Base-by-base conservation (phyloP, 2,888 invertebrate genomes). In the Hipparchia semele region DNA sequence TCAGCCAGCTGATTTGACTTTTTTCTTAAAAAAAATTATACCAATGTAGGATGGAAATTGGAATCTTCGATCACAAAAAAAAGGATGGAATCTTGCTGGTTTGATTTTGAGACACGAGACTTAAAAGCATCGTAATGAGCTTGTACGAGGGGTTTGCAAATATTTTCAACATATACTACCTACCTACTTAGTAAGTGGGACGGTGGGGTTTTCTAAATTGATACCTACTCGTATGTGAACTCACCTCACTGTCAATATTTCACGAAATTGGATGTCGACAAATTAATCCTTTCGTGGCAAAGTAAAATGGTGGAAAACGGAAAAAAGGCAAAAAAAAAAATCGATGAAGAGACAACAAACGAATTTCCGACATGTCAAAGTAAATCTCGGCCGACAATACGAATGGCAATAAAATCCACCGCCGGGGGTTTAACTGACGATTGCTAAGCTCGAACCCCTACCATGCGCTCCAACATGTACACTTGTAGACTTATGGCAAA, bases 371-470 rank as follows among this genome's bases (percentile, higher is more conserved):
- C 87, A 86, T 86, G 92, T 92, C 92, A 91, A 89, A 90, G 89
- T 90, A 92, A 93, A 92, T 91, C 92, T 92, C 90, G 85, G 83
- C 83, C 88, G 90, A 90, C 91, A 92, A 91, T 89, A 90, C 90
- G 92, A 89, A 91, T 92, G 92, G 91, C 90, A 91, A 89, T 90
- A 90, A 92, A 93, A 92, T 90, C 92, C 92, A 80, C 83, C 83
- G 81, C 77, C 84, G 86, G 84, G 86, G 86, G 87, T 83, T 84
- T 78, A 85, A 82, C 85, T 83, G 85, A 85, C 85, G 86, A 89
- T 88, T 85, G 87, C 88, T 88, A 88, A 90, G 89, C 89, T 83
- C 73, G 76, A 68, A 75, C 88, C 89, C 89, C 84, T 90, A 87
- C 90, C 77, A 86, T 62, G 45, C 7, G 8, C 23, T 68, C 6